phyloP scores from a whole-genome alignment of 2,113 vertebrate genomes.

The Heterotilapia buettikoferi region DNA sequence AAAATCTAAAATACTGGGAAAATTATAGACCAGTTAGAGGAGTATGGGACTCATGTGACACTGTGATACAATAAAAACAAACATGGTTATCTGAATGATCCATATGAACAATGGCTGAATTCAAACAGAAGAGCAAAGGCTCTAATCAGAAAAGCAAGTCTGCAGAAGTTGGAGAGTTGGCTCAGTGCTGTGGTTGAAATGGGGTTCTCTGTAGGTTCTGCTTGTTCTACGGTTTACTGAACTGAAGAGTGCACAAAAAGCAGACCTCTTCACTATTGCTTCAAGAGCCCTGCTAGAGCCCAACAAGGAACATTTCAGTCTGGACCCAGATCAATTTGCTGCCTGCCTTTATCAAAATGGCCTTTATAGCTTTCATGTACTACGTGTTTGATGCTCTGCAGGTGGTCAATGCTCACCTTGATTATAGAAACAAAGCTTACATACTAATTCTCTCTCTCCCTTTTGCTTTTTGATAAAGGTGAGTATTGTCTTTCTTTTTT shows the following conservation, averaged over 20 bases:
- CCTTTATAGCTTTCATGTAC: background rate
- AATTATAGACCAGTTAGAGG: background rate
- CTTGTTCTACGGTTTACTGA: background rate
- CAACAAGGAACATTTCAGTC: background rate
- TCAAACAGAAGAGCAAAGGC: background rate
- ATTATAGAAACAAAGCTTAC: background rate
- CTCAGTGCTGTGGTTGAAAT: background rate
- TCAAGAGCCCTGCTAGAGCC: background rate
- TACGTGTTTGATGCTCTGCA: background rate
- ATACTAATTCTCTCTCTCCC: background rate
- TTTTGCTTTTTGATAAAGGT: constrained; percentile 2
- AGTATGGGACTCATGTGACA: background rate
- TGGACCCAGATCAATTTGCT: background rate
- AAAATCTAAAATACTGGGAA: background rate
- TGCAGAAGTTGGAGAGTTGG: background rate
- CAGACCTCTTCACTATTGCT: background rate
- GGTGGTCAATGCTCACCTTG: background rate
- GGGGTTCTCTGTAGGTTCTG: background rate
- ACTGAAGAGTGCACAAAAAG: background rate
- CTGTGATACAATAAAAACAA: background rate
- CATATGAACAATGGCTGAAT: background rate
- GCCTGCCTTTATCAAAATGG: background rate
- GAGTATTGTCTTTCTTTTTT: constrained; percentile 12
- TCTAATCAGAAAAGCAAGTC: background rate
- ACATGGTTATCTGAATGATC: background rate